These are phyloP conservation scores for Brachyptera risi DNA, from an alignment of 2,888 invertebrate species.

Conservation along the genomic window DNA sequence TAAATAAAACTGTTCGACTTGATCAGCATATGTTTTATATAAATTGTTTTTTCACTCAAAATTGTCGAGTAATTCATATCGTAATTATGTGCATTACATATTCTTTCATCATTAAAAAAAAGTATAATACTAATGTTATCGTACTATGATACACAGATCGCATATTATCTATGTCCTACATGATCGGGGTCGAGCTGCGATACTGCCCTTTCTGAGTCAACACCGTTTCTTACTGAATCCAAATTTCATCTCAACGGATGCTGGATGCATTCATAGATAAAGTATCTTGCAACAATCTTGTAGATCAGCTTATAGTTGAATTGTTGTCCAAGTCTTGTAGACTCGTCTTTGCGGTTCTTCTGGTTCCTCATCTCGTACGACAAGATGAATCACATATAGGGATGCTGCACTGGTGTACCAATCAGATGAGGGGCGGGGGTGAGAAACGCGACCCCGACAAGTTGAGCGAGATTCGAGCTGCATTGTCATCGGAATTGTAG, in stretches of 20 bases:
- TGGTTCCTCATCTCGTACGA: too few relatives aligned
- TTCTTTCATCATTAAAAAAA: too few relatives aligned
- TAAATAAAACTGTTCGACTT: too few relatives aligned
- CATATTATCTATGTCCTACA: too few relatives aligned
- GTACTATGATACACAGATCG: too few relatives aligned
- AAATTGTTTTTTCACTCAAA: too few relatives aligned
- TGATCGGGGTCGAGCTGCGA: too few relatives aligned
- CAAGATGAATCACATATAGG: too few relatives aligned
- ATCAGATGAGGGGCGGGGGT: slow-evolving; percentile 9
- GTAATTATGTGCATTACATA: too few relatives aligned
- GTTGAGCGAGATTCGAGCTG: background rate
- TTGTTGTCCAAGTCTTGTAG: background rate
- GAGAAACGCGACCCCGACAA: slow-evolving; percentile 3
- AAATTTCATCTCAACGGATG: slow-evolving; percentile 14
- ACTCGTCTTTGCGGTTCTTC: slow-evolving; percentile 6
- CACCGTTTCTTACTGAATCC: background rate
- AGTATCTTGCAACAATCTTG: slow-evolving; percentile 4
- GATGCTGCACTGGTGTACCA: background rate
- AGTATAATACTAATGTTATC: too few relatives aligned
- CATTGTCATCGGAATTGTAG: background rate
- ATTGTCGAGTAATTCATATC: too few relatives aligned
- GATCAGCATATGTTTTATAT: too few relatives aligned
- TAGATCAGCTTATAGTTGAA: background rate
- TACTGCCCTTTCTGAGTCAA: background rate
- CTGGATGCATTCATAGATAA: slow-evolving; percentile 10